These are phyloP conservation scores for Enteromius anoplus DNA, from an alignment of 2,797 vertebrate genomes.

Conservation along the genomic window DNA sequence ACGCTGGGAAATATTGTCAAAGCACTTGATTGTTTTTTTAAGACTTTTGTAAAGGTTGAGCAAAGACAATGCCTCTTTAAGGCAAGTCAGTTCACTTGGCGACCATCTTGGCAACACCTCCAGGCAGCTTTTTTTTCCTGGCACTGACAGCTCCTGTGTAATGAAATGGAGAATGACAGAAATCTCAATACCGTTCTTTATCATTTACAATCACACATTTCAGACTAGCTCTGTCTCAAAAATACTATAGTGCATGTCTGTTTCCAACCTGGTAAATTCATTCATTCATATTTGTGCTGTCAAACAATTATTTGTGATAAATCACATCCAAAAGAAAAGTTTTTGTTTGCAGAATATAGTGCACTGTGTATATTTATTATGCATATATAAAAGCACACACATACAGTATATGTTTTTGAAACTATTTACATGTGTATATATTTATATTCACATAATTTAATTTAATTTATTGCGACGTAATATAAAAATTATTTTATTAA, in stretches of 20 bases:
- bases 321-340: no score
- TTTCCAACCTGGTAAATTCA: background rate
- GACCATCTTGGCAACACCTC: conserved; percentile 14
- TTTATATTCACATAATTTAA: no score
- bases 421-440: no score
- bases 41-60: conserved; percentile 23
- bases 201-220: background rate
- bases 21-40: conserved; percentile 25
- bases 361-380: no score
- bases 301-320: no score
- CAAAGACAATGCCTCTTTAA: conserved; percentile 9
- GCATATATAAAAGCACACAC: no score
- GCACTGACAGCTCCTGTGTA: background rate
- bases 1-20: conserved; percentile 13
- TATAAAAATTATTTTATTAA: no score
- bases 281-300: no score
- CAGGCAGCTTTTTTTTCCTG: background rate
- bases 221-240: background rate
- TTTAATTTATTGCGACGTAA: no score
- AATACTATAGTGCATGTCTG: background rate
- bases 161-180: background rate
- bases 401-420: no score
- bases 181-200: background rate
- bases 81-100: conserved; percentile 21
- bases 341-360: no score